Base-by-base conservation (phyloP, 2,113 vertebrate species). In the Silurus glanis region DNA sequence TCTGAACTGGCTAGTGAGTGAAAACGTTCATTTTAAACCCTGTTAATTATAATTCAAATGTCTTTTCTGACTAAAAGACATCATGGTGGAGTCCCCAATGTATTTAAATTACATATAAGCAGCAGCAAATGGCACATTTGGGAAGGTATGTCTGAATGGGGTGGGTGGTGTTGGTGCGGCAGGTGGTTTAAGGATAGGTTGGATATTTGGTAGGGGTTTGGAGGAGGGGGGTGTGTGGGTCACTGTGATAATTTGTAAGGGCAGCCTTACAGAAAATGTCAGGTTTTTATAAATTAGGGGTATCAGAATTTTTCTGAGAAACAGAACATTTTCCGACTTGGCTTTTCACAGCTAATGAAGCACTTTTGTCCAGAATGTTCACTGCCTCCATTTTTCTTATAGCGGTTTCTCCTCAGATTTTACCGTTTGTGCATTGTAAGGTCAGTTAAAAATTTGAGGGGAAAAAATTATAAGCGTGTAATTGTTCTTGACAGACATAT, bases 401-500 rank as follows among this genome's bases (percentile, higher is more conserved):
- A 25, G n/a, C 1, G n/a, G 17, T 9, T 72, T 6, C 66, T 47
- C 25, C 5, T 13, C 14, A 28, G 14, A 23, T 74, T 51, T 51
- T 23, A 51, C 9, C 71, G 12, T 19, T 12, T 51, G 37, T 72
- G 69, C 6, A 12, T 51, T 3, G 23, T n/a, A 4, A 16, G 13
- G 5, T 55, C 5, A 55, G 12, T 58, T 55, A 64, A 28, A 75
- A 75, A 9, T 61, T 7, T 16, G 37, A 74, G 59, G 49, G 61
- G 13, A 6, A 37, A 16, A 75, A 47, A 75, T 75, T 37, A 45
- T 4, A 56, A 19, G 16, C 16, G 14, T 47, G 74, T 55, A 85
- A 84, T 84, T 66, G 6, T 58, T 78, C 58, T 49, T 55, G 28
- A 62, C 72, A 55, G 47, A 61, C 53, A 85, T 66, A 66, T 51